phyloP scores from a whole-genome alignment of 1,140 invertebrate species.

The Eumaeus atala region DNA sequence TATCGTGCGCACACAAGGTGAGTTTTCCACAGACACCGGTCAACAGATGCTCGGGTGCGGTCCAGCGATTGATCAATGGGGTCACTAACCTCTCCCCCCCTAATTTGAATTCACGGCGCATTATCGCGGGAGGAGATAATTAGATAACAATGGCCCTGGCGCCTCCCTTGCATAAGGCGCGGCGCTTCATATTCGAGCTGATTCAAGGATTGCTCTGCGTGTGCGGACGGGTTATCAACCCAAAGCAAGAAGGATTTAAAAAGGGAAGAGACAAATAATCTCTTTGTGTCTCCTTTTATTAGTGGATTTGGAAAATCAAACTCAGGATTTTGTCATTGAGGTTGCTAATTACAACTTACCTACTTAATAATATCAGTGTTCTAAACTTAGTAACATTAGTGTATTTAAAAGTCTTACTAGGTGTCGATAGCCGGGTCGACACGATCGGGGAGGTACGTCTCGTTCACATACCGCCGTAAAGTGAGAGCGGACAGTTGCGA shows the following conservation, averaged over 20 bases:
- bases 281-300: no score
- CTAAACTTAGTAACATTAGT: no score
- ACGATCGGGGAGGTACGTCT: no score
- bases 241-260: not conserved
- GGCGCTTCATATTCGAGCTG: no score
- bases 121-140: slow-evolving; percentile 62
- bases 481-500: no score
- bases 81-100: slow-evolving; percentile 62
- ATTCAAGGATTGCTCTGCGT: slow-evolving; percentile 18
- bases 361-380: no score
- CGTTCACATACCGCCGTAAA: no score
- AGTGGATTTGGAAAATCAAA: no score
- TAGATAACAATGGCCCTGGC: slow-evolving; percentile 67
- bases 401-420: no score
- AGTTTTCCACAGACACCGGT: slow-evolving; percentile 3
- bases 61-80: slow-evolving; percentile 56
- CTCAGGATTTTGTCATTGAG: no score
- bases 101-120: slow-evolving; percentile 68
- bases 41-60: slow-evolving; percentile 36
- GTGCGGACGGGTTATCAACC: slow-evolving; percentile 20
- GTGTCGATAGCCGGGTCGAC: no score
- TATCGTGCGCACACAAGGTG: not conserved
- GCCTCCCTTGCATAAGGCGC: slow-evolving; percentile 29
- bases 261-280: not conserved
- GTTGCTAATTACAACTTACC: no score